Evolutionary conservation across 2,113 vertebrate species (phyloP).

Genomic region (Circaetus gallicus): DNA sequence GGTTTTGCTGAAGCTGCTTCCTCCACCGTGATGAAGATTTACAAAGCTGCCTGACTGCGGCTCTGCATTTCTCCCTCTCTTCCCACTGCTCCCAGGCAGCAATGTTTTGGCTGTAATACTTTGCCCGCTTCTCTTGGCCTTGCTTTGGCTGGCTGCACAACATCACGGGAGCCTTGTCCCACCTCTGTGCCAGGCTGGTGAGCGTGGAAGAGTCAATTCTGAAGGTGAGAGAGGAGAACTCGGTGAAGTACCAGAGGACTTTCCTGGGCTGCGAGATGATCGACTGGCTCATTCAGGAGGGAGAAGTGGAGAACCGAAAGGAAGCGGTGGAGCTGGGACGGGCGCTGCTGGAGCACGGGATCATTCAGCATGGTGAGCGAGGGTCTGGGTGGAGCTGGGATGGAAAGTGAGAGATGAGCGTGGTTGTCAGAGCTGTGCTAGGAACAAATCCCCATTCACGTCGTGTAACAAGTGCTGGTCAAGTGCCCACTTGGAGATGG

Average conservation of each 20-base stretch:
- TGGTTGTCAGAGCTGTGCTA: background rate
- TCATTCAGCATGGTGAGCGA: slow-evolving; percentile 82
- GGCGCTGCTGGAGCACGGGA: slow-evolving; percentile 80
- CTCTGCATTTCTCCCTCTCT: background rate
- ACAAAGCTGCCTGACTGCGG: background rate
- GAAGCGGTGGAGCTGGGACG: slow-evolving; percentile 78
- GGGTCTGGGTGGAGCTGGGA: accelerated
- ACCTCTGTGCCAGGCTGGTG: slow-evolving; percentile 72
- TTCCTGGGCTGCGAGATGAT: slow-evolving; percentile 82
- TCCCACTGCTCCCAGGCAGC: background rate
- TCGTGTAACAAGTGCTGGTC: slow-evolving; percentile 38
- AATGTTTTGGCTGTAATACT: background rate
- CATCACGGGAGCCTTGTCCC: background rate
- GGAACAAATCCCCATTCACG: slow-evolving; percentile 48
- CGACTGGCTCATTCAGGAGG: slow-evolving; percentile 84
- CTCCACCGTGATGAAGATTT: background rate
- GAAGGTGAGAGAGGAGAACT: slow-evolving; percentile 79
- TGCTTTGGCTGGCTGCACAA: background rate
- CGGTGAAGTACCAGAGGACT: slow-evolving; percentile 76
- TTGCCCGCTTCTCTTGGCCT: background rate
- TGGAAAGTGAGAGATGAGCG: background rate
- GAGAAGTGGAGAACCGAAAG: slow-evolving; percentile 75
- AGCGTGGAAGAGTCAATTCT: slow-evolving; percentile 76
- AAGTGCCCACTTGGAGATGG: slow-evolving; percentile 40
- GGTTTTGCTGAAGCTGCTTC: background rate